Evolutionary conservation across 2,113 vertebrate genomes (phyloP), one percentile per base, ranked within the genome.

Genomic region (Fulica atra): DNA sequence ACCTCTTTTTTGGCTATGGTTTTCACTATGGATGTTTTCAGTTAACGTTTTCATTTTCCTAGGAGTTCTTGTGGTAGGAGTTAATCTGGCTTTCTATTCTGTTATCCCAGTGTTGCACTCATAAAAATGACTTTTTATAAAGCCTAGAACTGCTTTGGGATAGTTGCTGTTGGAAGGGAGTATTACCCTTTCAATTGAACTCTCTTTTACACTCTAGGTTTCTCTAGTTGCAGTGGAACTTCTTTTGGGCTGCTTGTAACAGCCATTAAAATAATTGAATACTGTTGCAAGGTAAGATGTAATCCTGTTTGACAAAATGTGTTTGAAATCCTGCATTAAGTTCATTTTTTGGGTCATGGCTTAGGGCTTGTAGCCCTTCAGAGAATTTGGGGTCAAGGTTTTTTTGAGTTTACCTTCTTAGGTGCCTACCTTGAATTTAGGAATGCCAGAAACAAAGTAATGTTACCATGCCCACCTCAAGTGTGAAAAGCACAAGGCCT

Each of bases 251-350:
- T 86, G 64, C 28, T 80, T 48, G 23, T 70, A 71, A 21, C 5
- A 54, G 60, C 46, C 31, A 48, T 94, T 90, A 83, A 70, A 96
- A 73, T 77, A 93, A 71, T 38, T 68, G 16, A 70, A 48, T 46
- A 25, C n/a, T 87, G 26, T 92, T 95, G n/a, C 23, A 88, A 95
- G 79, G 80, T 82, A 70, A 78, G 9, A n/a, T 86, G 10, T 90
- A 94, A 93, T 94, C 92, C 56, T 86, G 51, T 53, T 53, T 53
- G 51, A 53, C 25, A 53, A 53, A 53, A 53, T 16, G 14, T 53
- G 26, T 53, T 53, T 26, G 14, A 53, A 53, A 28, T 53, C 51
- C 51, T 53, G 14, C 51, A 53, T 15, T 53, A 53, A 53, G 25
- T 53, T 53, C 13, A 0, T 42, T 90, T 46, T 95, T 95, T 88